These are phyloP conservation scores for Silurus aristotelis DNA, from an alignment of 2,797 vertebrate genomes.

Conservation along the genomic window DNA sequence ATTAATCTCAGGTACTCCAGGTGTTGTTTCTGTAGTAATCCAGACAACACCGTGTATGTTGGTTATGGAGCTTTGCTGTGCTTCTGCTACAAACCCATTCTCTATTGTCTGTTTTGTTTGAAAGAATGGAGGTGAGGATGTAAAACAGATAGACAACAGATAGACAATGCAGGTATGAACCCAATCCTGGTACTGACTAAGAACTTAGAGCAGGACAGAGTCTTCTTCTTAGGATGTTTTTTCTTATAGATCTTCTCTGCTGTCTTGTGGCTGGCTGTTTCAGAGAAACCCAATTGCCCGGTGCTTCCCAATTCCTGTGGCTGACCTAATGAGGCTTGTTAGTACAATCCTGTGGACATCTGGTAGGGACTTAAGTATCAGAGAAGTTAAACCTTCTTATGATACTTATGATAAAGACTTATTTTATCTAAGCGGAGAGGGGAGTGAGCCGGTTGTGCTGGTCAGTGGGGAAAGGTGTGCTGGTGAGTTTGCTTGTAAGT, in stretches of 20 bases:
- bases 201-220: neutral
- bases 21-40: neutral
- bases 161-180: neutral
- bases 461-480: neutral
- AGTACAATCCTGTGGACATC: slow-evolving; percentile 48
- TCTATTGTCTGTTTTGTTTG: neutral
- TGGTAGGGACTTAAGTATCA: slow-evolving; percentile 47
- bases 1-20: neutral
- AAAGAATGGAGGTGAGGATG: neutral
- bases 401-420: neutral
- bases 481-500: slow-evolving; percentile 6
- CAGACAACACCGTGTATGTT: neutral
- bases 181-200: too few species aligned
- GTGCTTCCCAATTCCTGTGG: slow-evolving; percentile 8
- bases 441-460: neutral
- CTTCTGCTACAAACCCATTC: neutral
- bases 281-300: slow-evolving; percentile 30
- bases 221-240: neutral
- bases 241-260: neutral
- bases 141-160: neutral
- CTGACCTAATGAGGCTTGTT: slow-evolving; percentile 48
- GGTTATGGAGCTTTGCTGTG: too few species aligned
- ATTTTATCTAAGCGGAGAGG: slow-evolving; percentile 13
- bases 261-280: slow-evolving; percentile 13
- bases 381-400: slow-evolving; percentile 42